phyloP scores from a whole-genome alignment of 2,113 vertebrate genomes.

The Istiophorus platypterus region DNA sequence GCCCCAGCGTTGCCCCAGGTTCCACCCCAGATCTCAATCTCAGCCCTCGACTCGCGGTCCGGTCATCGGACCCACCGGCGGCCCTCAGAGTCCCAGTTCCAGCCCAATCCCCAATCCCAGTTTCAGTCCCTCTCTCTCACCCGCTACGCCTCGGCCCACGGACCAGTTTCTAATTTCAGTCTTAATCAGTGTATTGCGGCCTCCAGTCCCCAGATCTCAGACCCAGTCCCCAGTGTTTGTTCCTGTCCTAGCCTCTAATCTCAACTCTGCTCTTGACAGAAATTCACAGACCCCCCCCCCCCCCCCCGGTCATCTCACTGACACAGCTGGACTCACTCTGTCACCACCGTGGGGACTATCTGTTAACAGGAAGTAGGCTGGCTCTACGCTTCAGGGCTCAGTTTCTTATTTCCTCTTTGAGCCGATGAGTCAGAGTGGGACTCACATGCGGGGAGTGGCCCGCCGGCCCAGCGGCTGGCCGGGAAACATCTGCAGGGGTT shows the following conservation, averaged over 20 bases:
- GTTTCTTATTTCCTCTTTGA: conserved; percentile 52
- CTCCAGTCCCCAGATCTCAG: not conserved
- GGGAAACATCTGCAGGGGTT: conserved; percentile 56
- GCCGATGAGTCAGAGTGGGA: conserved; percentile 21
- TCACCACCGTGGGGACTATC: conserved; percentile 49
- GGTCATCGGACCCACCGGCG: too few relatives aligned
- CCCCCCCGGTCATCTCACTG: too few relatives aligned
- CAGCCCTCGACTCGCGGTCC: too few relatives aligned
- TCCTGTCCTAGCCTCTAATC: conserved; percentile 2
- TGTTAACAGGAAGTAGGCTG: conserved; percentile 63
- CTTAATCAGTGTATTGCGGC: too few relatives aligned
- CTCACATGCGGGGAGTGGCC: conserved; percentile 28
- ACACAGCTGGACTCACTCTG: conserved; percentile 53
- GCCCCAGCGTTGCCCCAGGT: too few relatives aligned
- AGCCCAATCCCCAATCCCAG: not conserved
- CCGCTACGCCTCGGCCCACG: not conserved
- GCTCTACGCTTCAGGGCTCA: conserved; percentile 29
- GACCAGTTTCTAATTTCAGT: not conserved
- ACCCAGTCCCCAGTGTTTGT: not conserved
- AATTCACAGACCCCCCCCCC: conserved; percentile 27
- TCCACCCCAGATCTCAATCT: too few relatives aligned
- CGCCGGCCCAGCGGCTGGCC: conserved; percentile 17
- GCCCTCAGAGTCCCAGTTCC: too few relatives aligned
- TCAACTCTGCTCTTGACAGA: not conserved
- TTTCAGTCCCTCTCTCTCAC: not conserved